Base-by-base conservation (phyloP, 2,113 vertebrate species). In the Zosterops japonicus region DNA sequence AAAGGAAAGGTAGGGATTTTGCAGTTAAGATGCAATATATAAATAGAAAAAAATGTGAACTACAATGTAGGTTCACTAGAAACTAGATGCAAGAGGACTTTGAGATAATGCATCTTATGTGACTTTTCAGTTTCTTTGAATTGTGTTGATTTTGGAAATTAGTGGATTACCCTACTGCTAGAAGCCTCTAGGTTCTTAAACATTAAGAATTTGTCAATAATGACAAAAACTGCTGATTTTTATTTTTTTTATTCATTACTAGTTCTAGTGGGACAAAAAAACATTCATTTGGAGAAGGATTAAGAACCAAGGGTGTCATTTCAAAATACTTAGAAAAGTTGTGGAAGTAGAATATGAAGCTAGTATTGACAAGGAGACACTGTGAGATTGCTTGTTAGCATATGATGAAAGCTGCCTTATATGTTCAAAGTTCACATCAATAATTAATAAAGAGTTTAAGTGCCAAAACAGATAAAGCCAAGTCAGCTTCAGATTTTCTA, bases 371-470 rank as follows among this genome's bases (percentile, higher is more conserved):
- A 68, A 96, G 68, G 29, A 77, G 81, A 92, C 49, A n/a, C 39
- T 92, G 65, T 72, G 77, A 95, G 49, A 65, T 80, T 96, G 57
- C 74, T 88, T 94, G 29, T 83, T 86, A 96, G 56, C 31, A 15
- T 63, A 89, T 42, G 57, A 83, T 67, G 31, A 94, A 78, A 96
- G 67, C 47, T 77, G 60, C 84, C 71, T 80, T 79, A 42, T 79
- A 49, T 85, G 39, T 57, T 94, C 65, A 61, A 78, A 77, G 70
- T 84, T 94, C 89, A 87, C 36, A 83, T 91, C 52, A 95, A 90
- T 97, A 95, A 96, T 93, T 89, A 94, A 97, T 90, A 89, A 47
- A 87, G 15, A 80, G 23, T 79, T 53, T 77, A 96, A 96, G 80
- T 95, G 69, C 78, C 87, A 87, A 94, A 96, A 85, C 59, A 97